Percentiles rank a stretch among this genome's conserved stretches.
Evolutionary conservation across 2,113 vertebrate genomes (phyloP).

Genomic region (Poicephalus gulielmi): DNA sequence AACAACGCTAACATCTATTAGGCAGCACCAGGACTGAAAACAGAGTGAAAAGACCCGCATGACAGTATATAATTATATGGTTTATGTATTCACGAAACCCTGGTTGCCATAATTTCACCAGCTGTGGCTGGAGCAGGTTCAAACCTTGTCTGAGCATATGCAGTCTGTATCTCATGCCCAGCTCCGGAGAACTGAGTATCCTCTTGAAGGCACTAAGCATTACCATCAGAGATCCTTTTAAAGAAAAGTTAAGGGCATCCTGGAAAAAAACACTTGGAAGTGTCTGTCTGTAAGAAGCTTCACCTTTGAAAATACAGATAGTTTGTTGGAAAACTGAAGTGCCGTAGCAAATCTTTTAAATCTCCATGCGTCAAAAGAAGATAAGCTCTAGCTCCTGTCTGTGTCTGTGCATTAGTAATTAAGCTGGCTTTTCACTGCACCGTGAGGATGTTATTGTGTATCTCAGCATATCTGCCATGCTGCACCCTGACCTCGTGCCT

Average conservation of each 20-base stretch:
- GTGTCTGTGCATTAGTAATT: neutral
- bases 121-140: neutral
- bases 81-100: neutral
- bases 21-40: neutral
- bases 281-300: neutral
- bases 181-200: neutral
- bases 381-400: neutral
- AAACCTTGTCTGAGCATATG: neutral
- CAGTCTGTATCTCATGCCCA: neutral
- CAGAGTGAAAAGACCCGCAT: neutral
- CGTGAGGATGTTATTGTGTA: neutral
- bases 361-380: neutral
- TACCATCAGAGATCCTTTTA: neutral
- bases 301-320: neutral
- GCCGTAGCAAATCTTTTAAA: neutral
- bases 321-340: neutral
- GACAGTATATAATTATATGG: neutral
- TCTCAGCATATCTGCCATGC: neutral
- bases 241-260: neutral
- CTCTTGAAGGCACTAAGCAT: rapidly evolving
- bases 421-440: neutral
- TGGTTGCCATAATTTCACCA: neutral
- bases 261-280: neutral
- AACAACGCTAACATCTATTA: neutral
- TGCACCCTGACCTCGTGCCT: neutral